A percentile compares a stretch with the other conserved stretches of the same genome.
phyloP scores from a whole-genome alignment of 2,113 vertebrate species.

The Aythya baeri region DNA sequence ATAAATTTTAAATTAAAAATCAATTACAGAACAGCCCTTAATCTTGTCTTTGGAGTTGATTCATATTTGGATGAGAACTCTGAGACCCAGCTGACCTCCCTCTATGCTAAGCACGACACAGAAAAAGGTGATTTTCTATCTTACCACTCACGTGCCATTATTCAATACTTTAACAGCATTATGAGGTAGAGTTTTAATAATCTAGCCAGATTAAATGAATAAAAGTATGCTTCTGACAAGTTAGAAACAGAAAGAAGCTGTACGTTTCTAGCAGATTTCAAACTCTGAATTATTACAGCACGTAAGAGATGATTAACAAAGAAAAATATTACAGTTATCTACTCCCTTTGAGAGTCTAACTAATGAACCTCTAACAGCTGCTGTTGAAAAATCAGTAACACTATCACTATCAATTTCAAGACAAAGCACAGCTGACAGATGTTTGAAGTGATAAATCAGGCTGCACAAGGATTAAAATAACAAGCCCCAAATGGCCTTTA shows the following conservation, averaged over 20 bases:
- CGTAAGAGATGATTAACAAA: conserved; percentile 81
- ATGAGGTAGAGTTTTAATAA: conserved; percentile 64
- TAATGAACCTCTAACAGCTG: conserved; percentile 81
- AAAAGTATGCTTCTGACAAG: conserved; percentile 50
- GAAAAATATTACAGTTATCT: conserved; percentile 80
- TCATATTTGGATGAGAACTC: not conserved
- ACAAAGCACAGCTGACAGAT: conserved; percentile 81
- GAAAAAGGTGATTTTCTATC: conserved; percentile 6
- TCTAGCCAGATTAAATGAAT: conserved; percentile 62
- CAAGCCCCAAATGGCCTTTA: conserved; percentile 71
- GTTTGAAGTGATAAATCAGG: conserved; percentile 80
- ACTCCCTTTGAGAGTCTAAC: conserved; percentile 75
- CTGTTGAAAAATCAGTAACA: conserved; percentile 73
- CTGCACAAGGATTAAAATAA: conserved; percentile 76
- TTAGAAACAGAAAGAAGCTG: conserved; percentile 45
- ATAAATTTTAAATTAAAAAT: conserved; percentile 56
- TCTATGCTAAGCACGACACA: fast-evolving
- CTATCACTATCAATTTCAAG: conserved; percentile 76
- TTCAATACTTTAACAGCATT: conserved; percentile 44
- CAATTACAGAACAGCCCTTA: conserved; percentile 11
- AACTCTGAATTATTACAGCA: conserved; percentile 66
- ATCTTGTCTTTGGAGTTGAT: not conserved
- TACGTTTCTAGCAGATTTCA: conserved; percentile 58
- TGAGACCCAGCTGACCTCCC: not conserved
- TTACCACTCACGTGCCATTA: not conserved